Evolutionary conservation across 2,888 invertebrate genomes (phyloP).

Genomic region (Orchesellides sinensis): DNA sequence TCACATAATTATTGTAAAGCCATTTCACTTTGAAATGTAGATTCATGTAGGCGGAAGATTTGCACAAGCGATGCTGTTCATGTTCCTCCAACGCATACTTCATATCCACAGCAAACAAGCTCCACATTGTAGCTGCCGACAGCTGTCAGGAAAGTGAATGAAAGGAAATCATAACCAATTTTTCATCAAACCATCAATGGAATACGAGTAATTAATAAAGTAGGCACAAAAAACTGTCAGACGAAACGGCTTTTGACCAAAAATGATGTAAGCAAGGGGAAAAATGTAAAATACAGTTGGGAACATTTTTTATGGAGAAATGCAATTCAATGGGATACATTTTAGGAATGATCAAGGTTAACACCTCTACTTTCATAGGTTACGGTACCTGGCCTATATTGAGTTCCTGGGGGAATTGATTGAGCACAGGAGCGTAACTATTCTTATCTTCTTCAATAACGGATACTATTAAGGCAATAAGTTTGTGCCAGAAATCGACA

Average conservation of each 20-base stretch:
- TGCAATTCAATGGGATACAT: too few species aligned
- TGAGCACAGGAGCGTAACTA: constrained; percentile 97
- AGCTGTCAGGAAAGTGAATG: constrained; percentile 81
- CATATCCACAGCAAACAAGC: constrained; percentile 96
- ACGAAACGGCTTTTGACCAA: constrained; percentile 48
- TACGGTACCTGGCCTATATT: constrained; percentile 93
- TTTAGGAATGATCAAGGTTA: too few species aligned
- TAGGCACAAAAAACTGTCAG: constrained; percentile 27
- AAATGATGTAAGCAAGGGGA: constrained; percentile 1
- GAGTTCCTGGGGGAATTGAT: constrained; percentile 99
- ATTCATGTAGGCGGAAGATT: constrained; percentile 99
- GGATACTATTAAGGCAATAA: constrained; percentile 93
- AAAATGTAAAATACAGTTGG: constrained; percentile 8
- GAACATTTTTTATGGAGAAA: too few species aligned
- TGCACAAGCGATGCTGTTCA: constrained; percentile 95
- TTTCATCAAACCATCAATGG: constrained; percentile 58
- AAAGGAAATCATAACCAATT: constrained; percentile 48
- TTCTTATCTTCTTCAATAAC: constrained; percentile 99
- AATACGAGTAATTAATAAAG: constrained; percentile 49
- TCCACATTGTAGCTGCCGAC: constrained; percentile 99
- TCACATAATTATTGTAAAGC: constrained; percentile 98
- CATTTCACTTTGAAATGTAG: constrained; percentile 99
- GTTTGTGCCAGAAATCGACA: constrained; percentile 93
- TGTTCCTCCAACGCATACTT: constrained; percentile 99
- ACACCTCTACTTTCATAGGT: too few species aligned